A percentile compares a stretch with the other conserved stretches of the same genome.
Evolutionary conservation across 2,797 vertebrate genomes (phyloP).

Genomic region (Lacerta viridis): DNA sequence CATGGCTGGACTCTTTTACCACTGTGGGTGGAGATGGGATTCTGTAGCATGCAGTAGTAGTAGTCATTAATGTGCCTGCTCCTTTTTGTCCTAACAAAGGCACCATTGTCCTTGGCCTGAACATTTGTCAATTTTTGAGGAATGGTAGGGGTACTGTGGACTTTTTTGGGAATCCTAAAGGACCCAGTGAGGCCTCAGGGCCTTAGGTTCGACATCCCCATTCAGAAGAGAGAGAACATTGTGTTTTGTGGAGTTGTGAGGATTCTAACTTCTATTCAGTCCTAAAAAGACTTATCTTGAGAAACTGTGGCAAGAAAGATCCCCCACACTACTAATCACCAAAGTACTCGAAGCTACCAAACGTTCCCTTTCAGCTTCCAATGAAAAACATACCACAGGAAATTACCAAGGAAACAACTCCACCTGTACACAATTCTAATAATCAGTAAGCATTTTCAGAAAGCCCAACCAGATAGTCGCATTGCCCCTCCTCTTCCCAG

Average conservation of each 20-base stretch:
- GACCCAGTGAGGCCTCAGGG: neutral
- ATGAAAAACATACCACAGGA: too few species aligned
- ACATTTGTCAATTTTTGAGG: neutral
- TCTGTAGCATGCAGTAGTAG: neutral
- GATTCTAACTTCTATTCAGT: neutral
- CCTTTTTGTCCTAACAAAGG: neutral
- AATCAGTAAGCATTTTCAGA: too few species aligned
- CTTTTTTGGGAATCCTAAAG: neutral
- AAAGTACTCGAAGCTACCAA: too few species aligned
- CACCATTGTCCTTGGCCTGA: neutral
- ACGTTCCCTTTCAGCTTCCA: too few species aligned
- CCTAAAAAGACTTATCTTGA: neutral
- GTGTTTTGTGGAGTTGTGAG: neutral
- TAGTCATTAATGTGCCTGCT: neutral
- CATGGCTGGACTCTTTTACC: neutral
- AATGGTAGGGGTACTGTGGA: neutral
- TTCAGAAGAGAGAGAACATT: neutral
- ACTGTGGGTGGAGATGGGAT: neutral
- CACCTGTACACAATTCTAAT: too few species aligned
- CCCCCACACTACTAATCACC: constrained; percentile 5
- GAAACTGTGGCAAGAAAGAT: neutral
- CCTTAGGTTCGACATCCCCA: neutral
- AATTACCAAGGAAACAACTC: too few species aligned
- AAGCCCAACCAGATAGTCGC: too few species aligned
- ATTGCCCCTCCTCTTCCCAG: too few species aligned